Evolutionary conservation across 2,113 vertebrate species (phyloP).

Genomic region (Toxostoma redivivum): DNA sequence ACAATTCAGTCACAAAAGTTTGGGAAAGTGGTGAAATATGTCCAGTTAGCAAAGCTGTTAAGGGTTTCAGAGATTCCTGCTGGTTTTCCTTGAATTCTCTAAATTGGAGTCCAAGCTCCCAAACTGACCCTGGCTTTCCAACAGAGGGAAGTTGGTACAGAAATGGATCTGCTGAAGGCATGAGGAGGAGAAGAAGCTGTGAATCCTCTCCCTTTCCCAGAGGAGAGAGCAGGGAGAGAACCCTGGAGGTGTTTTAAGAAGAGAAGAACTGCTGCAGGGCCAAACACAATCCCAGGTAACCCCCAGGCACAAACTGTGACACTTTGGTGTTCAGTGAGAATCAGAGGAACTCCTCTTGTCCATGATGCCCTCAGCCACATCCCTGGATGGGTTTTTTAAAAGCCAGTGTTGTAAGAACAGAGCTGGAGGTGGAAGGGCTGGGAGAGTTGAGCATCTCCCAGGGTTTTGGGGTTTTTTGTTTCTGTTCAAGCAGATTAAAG

Average conservation of each 20-base stretch:
- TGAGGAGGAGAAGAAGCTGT: background rate
- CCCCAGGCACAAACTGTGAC: background rate
- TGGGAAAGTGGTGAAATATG: background rate
- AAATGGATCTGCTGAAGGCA: background rate
- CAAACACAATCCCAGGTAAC: background rate
- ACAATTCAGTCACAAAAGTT: background rate
- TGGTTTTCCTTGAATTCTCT: background rate
- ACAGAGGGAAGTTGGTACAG: background rate
- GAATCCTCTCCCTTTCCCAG: background rate
- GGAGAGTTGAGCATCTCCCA: background rate
- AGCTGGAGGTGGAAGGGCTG: background rate
- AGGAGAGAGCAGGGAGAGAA: background rate
- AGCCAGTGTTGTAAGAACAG: background rate
- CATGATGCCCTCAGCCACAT: background rate
- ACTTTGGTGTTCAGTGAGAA: rapidly evolving
- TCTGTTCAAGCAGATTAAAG: background rate
- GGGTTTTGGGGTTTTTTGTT: background rate
- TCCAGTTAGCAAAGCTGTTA: background rate
- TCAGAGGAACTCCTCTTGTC: background rate
- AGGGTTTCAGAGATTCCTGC: background rate
- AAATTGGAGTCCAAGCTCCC: background rate
- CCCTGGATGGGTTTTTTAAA: background rate
- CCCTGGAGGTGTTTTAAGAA: background rate
- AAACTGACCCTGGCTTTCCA: background rate
- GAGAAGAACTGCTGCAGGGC: too few relatives aligned